Base-by-base conservation (phyloP, 1,140 invertebrate genomes). In the Cepaea nemoralis region DNA sequence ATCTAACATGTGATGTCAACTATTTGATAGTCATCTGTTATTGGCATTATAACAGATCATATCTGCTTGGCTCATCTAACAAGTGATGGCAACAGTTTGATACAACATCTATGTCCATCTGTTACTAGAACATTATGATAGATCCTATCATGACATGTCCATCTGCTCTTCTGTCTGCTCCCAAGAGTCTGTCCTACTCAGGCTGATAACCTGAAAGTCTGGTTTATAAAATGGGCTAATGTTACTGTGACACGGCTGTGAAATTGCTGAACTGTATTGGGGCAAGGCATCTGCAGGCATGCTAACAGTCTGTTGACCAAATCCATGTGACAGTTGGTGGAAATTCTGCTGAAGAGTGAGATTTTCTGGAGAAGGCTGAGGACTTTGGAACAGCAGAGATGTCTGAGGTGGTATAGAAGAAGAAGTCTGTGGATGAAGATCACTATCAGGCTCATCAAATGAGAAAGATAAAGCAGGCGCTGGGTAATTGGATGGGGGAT, bases 161-260 rank as follows among this genome's bases (percentile, higher is more conserved):
- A 74, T 74, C 71, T 74, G 71, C 40, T 74, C 71, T 35, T 74
- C 71, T 31, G 6, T 74, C 31, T 74, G 71, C 10, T 45, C 42
- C 71, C 71, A 74, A n/a, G 39, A 63, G n/a, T 63, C n/a, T 5
- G 22, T 63, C 27, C 59, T 31, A 63, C 59, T 5, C 27, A 1
- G n/a, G 33, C 16, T 63, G 0, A 27, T 27, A 6, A 31, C 59
- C 10, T 63, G n/a, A 63, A 31, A 63, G 59, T 31, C 59, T 63
- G 59, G 6, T 27, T 2, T n/a, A 27, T 16, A 0, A 63, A 31
- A 63, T 6, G 27, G 59, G 16, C 59, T 27, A 31, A 31, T 31
- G 1, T 10, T 27, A 22, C 6, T 31, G 27, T 16, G 10, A 16
- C n/a, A 6, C 33, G 59, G 2, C 5, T 31, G 6, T 31, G 22